Base-by-base conservation (phyloP, 2,113 vertebrate genomes). In the Mustela lutreola region DNA sequence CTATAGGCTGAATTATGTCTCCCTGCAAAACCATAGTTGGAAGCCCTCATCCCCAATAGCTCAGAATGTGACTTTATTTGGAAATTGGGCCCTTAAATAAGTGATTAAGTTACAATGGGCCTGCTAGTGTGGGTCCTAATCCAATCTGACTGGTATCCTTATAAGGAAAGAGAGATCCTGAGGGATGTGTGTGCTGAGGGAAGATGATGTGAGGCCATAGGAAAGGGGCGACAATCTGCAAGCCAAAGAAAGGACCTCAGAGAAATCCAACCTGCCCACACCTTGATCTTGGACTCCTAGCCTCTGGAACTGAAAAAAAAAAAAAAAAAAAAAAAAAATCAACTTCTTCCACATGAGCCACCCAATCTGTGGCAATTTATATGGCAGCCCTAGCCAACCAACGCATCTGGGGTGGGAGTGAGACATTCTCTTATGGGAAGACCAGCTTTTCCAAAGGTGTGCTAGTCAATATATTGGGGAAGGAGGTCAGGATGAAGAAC, bases 181-280 rank as follows among this genome's bases (percentile, higher is more conserved):
- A 71, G 33, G 33, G 21, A 2, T 11, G 18, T 16, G 12, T 15
- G 5, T 39, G 4, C 14, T 15, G 78, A 96, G 33, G 21, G 73
- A 67, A 45, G 63, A 8, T 3, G 7, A 1, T 2, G 0, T 8
- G 19, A 62, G 11, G 15, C 42, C 71, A 16, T 22, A 39, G 7
- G 0, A 0, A 58, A 7, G 60, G 50, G 76, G 11, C 0, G 0
- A 62, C 24, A 4, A 0, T 88, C n/a, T 11, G 26, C 28, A 18
- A 70, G 70, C 31, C 31, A 56, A 31, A 19, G 33, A 45, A 1
- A 36, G 82, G 22, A 50, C 58, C 45, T 39, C 45, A 5, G 88
- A n/a, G 42, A 67, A 65, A 24, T 6, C n/a, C 56, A 79, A 3
- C 7, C n/a, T 63, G 28, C 21, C 11, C 2, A 45, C 45, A 33